phyloP scores from a whole-genome alignment of 2,113 vertebrate genomes.

The Megaceryle maxima region DNA sequence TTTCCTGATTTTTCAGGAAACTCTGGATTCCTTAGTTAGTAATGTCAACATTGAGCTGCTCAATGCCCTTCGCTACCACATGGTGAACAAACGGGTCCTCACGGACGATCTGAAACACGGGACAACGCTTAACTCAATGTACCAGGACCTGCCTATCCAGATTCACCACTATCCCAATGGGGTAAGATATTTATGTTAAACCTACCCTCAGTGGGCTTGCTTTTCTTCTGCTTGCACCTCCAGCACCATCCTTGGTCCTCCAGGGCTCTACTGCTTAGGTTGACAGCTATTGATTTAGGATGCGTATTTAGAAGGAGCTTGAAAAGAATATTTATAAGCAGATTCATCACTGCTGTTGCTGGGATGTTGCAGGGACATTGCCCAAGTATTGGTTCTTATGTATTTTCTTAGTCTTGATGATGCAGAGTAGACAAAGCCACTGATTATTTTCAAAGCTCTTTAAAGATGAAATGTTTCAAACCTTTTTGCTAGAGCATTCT shows the following conservation, averaged over 20 bases:
- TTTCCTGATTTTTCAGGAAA: slow-evolving; percentile 81
- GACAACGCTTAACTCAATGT: slow-evolving; percentile 88
- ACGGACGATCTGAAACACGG: slow-evolving; percentile 92
- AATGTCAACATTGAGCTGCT: slow-evolving; percentile 98
- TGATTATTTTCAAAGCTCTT: not conserved
- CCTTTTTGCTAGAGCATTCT: not conserved
- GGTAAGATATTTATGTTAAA: slow-evolving; percentile 70
- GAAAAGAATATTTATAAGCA: not conserved
- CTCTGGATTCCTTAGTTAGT: slow-evolving; percentile 94
- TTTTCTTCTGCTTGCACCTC: not conserved
- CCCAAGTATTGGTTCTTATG: not conserved
- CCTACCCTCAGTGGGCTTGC: not conserved
- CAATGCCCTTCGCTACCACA: slow-evolving; percentile 96
- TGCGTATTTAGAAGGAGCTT: not conserved
- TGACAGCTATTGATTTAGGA: not conserved
- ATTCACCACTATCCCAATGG: slow-evolving; percentile 96
- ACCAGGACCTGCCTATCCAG: slow-evolving; percentile 91
- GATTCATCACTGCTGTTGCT: not conserved
- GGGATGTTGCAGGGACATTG: not conserved
- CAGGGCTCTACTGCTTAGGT: not conserved
- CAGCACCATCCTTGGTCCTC: not conserved
- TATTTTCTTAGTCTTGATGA: not conserved
- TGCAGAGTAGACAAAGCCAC: not conserved
- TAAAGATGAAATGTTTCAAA: not conserved
- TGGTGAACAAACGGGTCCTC: slow-evolving; percentile 90